These are phyloP conservation scores for Myripristis jacobus DNA, from an alignment of 2,797 vertebrate species.

Conservation along the genomic window DNA sequence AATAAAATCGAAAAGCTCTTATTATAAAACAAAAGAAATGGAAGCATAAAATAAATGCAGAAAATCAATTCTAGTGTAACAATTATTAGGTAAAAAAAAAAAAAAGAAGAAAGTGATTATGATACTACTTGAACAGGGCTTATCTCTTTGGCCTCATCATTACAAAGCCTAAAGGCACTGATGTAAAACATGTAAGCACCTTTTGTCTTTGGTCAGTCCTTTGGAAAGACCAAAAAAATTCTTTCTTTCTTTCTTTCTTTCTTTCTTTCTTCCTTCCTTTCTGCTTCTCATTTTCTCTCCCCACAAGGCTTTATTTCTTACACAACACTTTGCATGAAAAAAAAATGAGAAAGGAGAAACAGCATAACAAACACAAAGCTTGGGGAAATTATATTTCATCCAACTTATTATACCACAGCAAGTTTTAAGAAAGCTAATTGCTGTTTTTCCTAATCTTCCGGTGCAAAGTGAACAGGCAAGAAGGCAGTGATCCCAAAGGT, in stretches of 20 bases:
- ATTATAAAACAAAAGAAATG: background rate
- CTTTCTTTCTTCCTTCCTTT: background rate
- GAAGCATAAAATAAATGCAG: background rate
- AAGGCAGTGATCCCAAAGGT: background rate
- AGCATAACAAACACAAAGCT: background rate
- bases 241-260: background rate
- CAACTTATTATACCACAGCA: background rate
- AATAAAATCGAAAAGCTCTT: background rate
- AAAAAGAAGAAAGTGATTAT: background rate
- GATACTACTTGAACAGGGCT: slow-evolving; percentile 3
- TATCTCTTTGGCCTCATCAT: background rate
- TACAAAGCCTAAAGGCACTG: slow-evolving; percentile 7
- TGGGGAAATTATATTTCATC: background rate
- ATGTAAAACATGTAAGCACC: slow-evolving; percentile 8
- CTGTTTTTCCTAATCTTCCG: slow-evolving; percentile 9
- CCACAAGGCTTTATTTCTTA: background rate
- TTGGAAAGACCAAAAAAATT: slow-evolving; percentile 1
- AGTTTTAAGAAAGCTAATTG: slow-evolving; percentile 1
- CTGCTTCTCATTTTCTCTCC: too few species aligned
- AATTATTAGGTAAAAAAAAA: background rate
- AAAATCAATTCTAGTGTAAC: background rate
- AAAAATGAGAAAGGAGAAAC: background rate
- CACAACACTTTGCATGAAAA: background rate
- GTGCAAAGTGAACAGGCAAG: background rate
- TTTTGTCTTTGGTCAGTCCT: slow-evolving; percentile 5